Base-by-base conservation (phyloP, 1,140 invertebrate genomes). In the Oryzaephilus surinamensis region DNA sequence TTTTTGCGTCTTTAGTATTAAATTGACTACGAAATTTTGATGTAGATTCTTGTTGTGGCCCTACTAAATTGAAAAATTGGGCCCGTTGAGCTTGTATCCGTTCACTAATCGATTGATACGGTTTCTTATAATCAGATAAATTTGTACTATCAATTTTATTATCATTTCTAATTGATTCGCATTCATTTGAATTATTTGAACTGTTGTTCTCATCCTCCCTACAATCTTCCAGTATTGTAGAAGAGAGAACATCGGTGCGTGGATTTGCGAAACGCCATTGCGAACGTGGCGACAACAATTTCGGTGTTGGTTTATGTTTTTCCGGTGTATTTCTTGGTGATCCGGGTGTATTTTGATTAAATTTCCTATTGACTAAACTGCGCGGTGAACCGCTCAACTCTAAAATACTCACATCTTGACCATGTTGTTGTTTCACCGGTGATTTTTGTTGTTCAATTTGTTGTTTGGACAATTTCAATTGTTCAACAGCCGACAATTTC, bases 201-300 rank as follows among this genome's bases (percentile, higher is more conserved):
- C 59, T 67, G n/a, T n/a, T n/a, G n/a, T n/a, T 24, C 44, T 81
- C 77, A 51, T 82, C 79, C 66, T 81, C 80, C 48, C 74, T 76
- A 53, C 76, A 74, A 48, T 74, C 85, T 67, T 90, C 85, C n/a
- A 77, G 76, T 57, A 90, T 90, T 29, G 84, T 84, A 5, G 81
- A 84, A 8, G 84, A 84, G 43, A 89, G 71, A 12, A 88, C 83
- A 52, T 88, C 81, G 6, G 79, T 83, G 49, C 82, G 65, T 2
- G 81, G 79, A 47, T 75, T 79, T 14, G 76, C 70, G 45, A 80
- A 81, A 36, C 79, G 65, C 79, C 79, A 81, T 10, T 71, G 69
- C 2, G 77, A 79, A 34, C 79, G 71, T 0, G 77, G 77, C 34
- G 76, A 80, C n/a, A 81, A 63, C 37, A 80, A 72, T 58, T 78